Base-by-base conservation (phyloP, 2,113 vertebrate species). In the Gallinago undulata region DNA sequence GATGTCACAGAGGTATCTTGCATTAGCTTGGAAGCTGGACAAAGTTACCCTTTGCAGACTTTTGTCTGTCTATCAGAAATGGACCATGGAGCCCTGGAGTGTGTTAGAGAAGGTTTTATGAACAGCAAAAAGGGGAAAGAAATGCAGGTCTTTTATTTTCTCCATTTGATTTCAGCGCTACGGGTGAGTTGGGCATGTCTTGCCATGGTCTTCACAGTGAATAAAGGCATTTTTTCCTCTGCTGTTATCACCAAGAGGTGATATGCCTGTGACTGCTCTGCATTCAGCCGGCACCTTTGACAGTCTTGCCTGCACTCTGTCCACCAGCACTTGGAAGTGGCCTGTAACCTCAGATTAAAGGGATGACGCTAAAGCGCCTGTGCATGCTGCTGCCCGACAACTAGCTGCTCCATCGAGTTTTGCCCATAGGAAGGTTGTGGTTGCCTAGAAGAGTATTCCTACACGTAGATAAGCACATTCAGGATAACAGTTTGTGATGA, bases 241-340 rank as follows among this genome's bases (percentile, higher is more conserved):
- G 50, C 50, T 88, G 1, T 80, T 95, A 90, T 97, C 92, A 93
- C 51, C 69, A n/a, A 55, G 80, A 81, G 68, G 51, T 69, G 80
- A 92, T 79, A 96, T 30, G 43, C 31, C 4, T 73, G 56, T 64
- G 62, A 66, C 60, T 63, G 80, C 60, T 89, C 67, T 92, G 76
- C 51, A 78, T 87, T 95, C 83, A 90, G 57, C 83, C 45, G 48
- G 60, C 88, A 95, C 72, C 72, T 86, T 56, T 84, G 90, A 83
- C 87, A 93, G 51, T 18, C 76, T 87, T 2, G 62, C 76, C 92
- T 96, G 96, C 80, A 39, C 31, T 96, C 73, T 87, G 41, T 96
- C 93, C 90, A 84, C 60, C 70, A 91, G 94, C 90, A 91, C 94
- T 78, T 84, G 94, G 37, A 79, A 93, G 66, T 55, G 60, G 19